Base-by-base conservation (phyloP, 2,113 vertebrate genomes). In the Rallus limicola region DNA sequence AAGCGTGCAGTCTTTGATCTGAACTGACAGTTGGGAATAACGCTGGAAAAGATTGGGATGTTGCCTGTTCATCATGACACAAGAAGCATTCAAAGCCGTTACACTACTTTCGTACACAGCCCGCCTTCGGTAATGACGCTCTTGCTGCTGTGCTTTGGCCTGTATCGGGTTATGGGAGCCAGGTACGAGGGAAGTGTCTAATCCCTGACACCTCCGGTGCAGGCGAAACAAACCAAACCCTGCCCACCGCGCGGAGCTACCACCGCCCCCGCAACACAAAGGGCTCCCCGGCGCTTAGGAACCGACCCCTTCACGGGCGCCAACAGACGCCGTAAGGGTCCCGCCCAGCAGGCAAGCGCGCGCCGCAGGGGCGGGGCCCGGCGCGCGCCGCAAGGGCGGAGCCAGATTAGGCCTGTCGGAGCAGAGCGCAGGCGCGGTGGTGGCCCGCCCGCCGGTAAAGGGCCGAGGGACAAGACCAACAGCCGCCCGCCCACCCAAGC, bases 11-110 rank as follows among this genome's bases (percentile, higher is more conserved):
- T 99, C 97, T 99, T 99, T 46, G 99, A 99, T 80, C 99, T 98
- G 94, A 99, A 99, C 95, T 99, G 99, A 90, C 99, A 99, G 96
- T 99, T 99, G 80, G 99, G 99, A 96, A 99, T 99, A 91, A 99
- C 98, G 48, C 99, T 99, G 96, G 63, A 92, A 97, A 94, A 70
- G 90, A 96, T 72, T 14, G 13, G 50, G 6, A 68, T 59, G 31
- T 42, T 52, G 75, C 33, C 42, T 46, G 6, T 72, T 28, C 40
- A 62, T 40, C 50, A 29, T 1, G 3, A 3, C 11, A 28, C 0
- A 3, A 84, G 80, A 75, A 36, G 72, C 74, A 52, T 42, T 46
- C 26, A 4, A 3, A 31, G 28, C n/a, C 28, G 80, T 90, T 6
- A 55, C 3, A 15, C 18, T 46, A 29, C 52, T 75, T 52, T 16